A percentile compares a stretch with the other conserved stretches of the same genome.
phyloP scores from a whole-genome alignment of 1,140 invertebrate species.

The Drosophila lacertosa region DNA sequence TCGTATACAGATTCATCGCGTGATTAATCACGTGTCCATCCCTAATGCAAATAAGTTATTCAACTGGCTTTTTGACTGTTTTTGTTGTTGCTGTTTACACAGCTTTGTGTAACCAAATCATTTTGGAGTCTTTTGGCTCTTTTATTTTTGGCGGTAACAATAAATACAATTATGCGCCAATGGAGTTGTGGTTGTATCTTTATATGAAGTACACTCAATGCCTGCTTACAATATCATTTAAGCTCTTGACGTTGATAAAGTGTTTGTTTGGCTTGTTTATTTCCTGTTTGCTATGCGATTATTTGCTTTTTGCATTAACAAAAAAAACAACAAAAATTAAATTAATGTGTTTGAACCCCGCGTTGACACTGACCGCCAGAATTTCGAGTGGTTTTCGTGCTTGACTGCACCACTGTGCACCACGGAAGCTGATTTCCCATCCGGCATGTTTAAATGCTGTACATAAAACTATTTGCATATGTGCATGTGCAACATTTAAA shows the following conservation, averaged over 20 bases:
- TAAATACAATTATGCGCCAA: constrained; percentile 55
- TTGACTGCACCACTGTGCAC: constrained; percentile 37
- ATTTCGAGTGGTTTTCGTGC: constrained; percentile 39
- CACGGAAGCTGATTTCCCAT: constrained; percentile 44
- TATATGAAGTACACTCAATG: constrained; percentile 51
- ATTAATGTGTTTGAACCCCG: constrained; percentile 44
- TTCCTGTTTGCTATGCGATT: constrained; percentile 54
- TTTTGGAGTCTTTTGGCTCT: constrained; percentile 29
- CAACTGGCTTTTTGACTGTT: background rate
- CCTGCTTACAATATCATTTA: constrained; percentile 50
- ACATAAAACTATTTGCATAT: constrained; percentile 24
- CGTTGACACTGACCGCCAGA: constrained; percentile 6
- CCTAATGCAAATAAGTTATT: constrained; percentile 21
- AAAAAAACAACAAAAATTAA: too few species aligned
- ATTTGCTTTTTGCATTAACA: constrained; percentile 55
- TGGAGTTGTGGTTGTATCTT: constrained; percentile 6
- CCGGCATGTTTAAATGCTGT: constrained; percentile 46
- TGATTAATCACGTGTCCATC: constrained; percentile 45
- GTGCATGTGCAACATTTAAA: background rate
- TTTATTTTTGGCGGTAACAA: constrained; percentile 17
- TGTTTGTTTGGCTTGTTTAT: constrained; percentile 52
- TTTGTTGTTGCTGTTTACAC: constrained; percentile 49
- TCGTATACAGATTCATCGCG: constrained; percentile 14
- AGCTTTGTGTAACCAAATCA: constrained; percentile 56
- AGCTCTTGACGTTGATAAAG: constrained; percentile 72